These are phyloP conservation scores for Cryptocephalus moraei DNA, from an alignment of 2,888 invertebrate species.

Conservation along the genomic window DNA sequence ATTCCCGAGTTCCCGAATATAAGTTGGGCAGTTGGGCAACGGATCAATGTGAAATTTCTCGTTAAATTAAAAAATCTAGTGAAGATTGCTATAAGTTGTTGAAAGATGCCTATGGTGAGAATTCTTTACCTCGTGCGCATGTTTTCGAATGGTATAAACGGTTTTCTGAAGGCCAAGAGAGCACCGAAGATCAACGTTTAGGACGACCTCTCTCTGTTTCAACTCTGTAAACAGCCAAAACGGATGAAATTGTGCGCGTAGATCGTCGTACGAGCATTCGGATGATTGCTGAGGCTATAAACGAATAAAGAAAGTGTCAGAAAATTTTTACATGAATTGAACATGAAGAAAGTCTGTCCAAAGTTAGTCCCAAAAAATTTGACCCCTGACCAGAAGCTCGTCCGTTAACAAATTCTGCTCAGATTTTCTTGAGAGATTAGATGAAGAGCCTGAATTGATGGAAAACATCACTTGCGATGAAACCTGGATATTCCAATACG, in stretches of 20 bases:
- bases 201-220: neutral
- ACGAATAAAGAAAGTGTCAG: conserved; percentile 4
- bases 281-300: conserved; percentile 3
- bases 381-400: conserved; percentile 4
- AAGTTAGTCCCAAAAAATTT: conserved; percentile 4
- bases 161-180: neutral
- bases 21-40: too few relatives aligned
- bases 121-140: neutral
- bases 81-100: too few relatives aligned
- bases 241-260: neutral
- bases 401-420: conserved; percentile 6
- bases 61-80: neutral
- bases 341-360: conserved; percentile 4
- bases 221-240: neutral
- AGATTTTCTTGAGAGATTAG: neutral
- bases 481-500: neutral
- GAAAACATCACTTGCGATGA: conserved; percentile 1
- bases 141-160: neutral
- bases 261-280: neutral
- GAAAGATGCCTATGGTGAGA: conserved; percentile 3
- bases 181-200: neutral
- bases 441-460: neutral
- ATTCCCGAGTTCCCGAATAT: too few relatives aligned
- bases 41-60: neutral
- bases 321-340: too few relatives aligned